These are phyloP conservation scores for Cydia amplana DNA, from an alignment of 1,140 invertebrate genomes.

Conservation along the genomic window DNA sequence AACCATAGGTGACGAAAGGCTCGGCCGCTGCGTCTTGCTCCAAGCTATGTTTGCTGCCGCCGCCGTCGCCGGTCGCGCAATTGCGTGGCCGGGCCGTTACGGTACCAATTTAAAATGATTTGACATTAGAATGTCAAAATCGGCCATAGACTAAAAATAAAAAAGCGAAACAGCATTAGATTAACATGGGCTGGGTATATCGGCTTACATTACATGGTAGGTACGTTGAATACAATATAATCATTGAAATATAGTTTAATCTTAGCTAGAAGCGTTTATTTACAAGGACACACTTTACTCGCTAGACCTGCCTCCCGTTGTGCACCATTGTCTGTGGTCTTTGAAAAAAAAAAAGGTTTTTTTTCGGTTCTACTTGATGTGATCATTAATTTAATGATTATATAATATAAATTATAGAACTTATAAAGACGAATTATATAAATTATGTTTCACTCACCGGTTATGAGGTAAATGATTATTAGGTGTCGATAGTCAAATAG, in stretches of 20 bases:
- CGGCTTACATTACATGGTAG: conserved; percentile 30
- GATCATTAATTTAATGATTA: too few species aligned
- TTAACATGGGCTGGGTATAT: conserved; percentile 28
- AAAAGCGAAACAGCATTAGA: conserved; percentile 20
- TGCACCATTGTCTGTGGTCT: conserved; percentile 16
- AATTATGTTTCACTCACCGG: too few species aligned
- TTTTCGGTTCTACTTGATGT: too few species aligned
- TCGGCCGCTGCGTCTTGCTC: too few species aligned
- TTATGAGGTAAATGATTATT: too few species aligned
- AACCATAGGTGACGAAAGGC: too few species aligned
- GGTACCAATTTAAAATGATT: not conserved
- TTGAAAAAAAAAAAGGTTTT: conserved; percentile 3
- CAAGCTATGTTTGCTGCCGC: too few species aligned
- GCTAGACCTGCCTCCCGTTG: conserved; percentile 59
- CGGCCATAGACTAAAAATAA: conserved; percentile 26
- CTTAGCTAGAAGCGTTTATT: conserved; percentile 69
- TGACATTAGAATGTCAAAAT: conserved; percentile 7
- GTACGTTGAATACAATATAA: conserved; percentile 30
- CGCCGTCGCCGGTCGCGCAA: too few species aligned
- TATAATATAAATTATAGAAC: too few species aligned
- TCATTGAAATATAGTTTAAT: conserved; percentile 25
- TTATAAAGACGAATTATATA: too few species aligned
- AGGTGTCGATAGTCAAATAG: too few species aligned
- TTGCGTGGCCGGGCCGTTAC: too few species aligned
- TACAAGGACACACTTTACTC: conserved; percentile 63